Percentiles rank a stretch among this genome's conserved stretches.
Evolutionary conservation across 1,140 invertebrate species (phyloP).

Genomic region (Pseudobourletiella spinata): DNA sequence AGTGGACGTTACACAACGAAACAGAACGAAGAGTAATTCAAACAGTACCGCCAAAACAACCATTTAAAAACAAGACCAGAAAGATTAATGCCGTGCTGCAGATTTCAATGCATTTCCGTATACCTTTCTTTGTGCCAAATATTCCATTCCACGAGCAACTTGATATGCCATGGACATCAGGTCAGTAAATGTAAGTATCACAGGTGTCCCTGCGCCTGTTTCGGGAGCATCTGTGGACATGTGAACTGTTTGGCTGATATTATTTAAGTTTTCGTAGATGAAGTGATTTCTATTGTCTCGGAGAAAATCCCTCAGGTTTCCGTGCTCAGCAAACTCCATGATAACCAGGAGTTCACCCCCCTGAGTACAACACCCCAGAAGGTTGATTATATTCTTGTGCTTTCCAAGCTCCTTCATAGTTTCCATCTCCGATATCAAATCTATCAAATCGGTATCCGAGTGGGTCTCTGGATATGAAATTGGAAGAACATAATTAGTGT

Average conservation of each 20-base stretch:
- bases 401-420: constrained; percentile 99
- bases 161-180: constrained; percentile 95
- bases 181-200: constrained; percentile 83
- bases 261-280: constrained; percentile 51
- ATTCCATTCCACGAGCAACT: constrained; percentile 95
- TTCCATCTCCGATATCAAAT: constrained; percentile 95
- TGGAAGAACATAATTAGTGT: too few species aligned
- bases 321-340: constrained; percentile 89
- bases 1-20: neutral
- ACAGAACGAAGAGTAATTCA: too few species aligned
- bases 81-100: too few species aligned
- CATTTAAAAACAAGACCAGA: too few species aligned
- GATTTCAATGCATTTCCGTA: too few species aligned
- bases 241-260: neutral
- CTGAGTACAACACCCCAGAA: constrained; percentile 93
- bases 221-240: neutral
- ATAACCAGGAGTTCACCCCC: constrained; percentile 88
- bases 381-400: constrained; percentile 94
- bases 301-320: constrained; percentile 90
- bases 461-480: constrained; percentile 86
- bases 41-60: too few species aligned
- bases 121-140: constrained; percentile 82
- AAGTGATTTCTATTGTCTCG: constrained; percentile 65
- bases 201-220: neutral
- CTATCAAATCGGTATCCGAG: constrained; percentile 92